Evolutionary conservation across 2,888 invertebrate species (phyloP).

Genomic region (Oithona nana): DNA sequence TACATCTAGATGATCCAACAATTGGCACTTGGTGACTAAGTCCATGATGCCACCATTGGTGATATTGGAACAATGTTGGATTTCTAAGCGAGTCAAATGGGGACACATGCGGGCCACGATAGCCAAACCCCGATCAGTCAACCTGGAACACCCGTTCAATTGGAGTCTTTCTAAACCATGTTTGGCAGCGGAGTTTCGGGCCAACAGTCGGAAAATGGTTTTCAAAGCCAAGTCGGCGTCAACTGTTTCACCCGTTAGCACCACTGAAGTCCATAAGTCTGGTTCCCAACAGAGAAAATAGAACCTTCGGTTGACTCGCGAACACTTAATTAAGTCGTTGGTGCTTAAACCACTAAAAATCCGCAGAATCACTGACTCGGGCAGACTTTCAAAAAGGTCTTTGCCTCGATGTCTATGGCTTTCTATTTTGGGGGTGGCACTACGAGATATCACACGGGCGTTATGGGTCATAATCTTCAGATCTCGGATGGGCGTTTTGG

Average conservation of each 20-base stretch:
- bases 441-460: neutral
- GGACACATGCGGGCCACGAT: conserved; percentile 57
- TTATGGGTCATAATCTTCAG: conserved; percentile 4
- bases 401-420: neutral
- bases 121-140: conserved; percentile 56
- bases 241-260: conserved; percentile 38
- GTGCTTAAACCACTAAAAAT: conserved; percentile 50
- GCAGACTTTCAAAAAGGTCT: conserved; percentile 37
- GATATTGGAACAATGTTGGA: conserved; percentile 51
- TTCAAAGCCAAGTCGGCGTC: conserved; percentile 43
- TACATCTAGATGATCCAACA: conserved; percentile 63
- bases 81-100: conserved; percentile 56
- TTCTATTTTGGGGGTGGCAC: neutral
- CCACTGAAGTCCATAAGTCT: conserved; percentile 47
- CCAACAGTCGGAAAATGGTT: conserved; percentile 24
- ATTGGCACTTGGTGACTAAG: conserved; percentile 53
- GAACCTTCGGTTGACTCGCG: conserved; percentile 52
- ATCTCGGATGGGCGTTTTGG: conserved; percentile 2
- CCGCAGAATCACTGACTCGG: conserved; percentile 46
- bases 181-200: conserved; percentile 21
- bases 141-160: conserved; percentile 45
- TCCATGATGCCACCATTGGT: conserved; percentile 59
- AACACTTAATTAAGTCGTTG: conserved; percentile 44
- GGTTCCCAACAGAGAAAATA: conserved; percentile 59
- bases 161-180: conserved; percentile 41